Conservation (phyloP, 2,113 vertebrate species). For the Bubo blakistoni region DNA sequence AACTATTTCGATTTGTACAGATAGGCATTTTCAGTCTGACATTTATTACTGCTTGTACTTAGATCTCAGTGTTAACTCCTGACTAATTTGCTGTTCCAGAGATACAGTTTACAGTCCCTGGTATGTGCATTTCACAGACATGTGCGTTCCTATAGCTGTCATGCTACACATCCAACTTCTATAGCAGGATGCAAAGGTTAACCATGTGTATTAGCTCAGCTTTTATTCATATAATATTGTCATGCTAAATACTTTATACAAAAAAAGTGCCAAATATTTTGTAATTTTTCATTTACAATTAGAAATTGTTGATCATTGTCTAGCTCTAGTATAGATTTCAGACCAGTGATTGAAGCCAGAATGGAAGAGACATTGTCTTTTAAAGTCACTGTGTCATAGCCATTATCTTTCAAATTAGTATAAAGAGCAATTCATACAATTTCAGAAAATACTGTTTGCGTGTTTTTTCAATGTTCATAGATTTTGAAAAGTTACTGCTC, state of each 20-base stretch:
- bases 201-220: background rate
- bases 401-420: background rate
- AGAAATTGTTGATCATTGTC: background rate
- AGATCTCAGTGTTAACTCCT: background rate
- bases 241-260: background rate
- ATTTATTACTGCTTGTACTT: background rate
- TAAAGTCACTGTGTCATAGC: background rate
- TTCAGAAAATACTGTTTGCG: background rate
- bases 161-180: fast-evolving
- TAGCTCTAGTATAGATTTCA: background rate
- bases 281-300: background rate
- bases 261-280: background rate
- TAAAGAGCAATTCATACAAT: background rate
- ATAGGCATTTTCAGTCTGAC: fast-evolving
- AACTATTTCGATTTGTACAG: background rate
- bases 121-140: fast-evolving
- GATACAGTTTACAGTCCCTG: background rate
- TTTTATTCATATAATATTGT: background rate
- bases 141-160: background rate
- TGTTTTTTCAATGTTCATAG: background rate
- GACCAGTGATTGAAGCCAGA: background rate
- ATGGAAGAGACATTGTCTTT: fast-evolving
- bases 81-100: background rate
- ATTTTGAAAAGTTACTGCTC: background rate
- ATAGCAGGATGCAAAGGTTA: background rate